Evolutionary conservation across 2,113 vertebrate species (phyloP).

Genomic region (Paedocypris sp.): DNA sequence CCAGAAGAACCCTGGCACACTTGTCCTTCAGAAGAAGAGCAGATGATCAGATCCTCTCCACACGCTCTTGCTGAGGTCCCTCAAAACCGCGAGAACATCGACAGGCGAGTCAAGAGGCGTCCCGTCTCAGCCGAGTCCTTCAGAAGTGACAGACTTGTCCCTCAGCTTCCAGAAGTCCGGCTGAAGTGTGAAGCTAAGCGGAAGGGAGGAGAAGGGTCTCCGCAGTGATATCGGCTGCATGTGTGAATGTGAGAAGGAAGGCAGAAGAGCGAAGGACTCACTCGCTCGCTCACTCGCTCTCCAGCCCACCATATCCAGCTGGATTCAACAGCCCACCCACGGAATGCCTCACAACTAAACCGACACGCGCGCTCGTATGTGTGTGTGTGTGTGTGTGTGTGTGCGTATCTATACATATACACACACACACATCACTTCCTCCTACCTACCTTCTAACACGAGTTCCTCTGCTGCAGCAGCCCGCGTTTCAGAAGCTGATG

Average conservation of each 20-base stretch:
- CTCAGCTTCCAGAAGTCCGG: conserved; percentile 21
- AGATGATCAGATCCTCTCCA: not conserved
- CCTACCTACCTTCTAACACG: conserved; percentile 32
- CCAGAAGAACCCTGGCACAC: conserved; percentile 71
- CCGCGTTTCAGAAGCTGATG: conserved; percentile 8
- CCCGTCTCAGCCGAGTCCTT: conserved; percentile 13
- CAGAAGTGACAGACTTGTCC: conserved; percentile 18
- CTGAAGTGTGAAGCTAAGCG: conserved; percentile 14
- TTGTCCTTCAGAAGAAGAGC: conserved; percentile 60
- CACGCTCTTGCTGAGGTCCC: not conserved
- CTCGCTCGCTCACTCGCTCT: conserved; percentile 31
- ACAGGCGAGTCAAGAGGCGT: not conserved
- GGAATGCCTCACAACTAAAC: conserved; percentile 37
- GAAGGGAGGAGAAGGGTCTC: conserved; percentile 19
- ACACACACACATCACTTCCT: conserved; percentile 31
- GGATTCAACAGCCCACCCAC: conserved; percentile 46
- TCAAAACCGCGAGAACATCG: not conserved
- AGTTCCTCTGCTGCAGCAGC: conserved; percentile 22
- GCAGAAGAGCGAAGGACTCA: conserved; percentile 22
- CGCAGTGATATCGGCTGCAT: conserved; percentile 19
- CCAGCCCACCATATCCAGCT: conserved; percentile 41
- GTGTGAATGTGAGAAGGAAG: conserved; percentile 16
- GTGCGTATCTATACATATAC: conserved; percentile 7
- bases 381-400: no score
- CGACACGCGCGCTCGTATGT: conserved; percentile 23